phyloP scores from a whole-genome alignment of 2,113 vertebrate species.

The Podarcis muralis region DNA sequence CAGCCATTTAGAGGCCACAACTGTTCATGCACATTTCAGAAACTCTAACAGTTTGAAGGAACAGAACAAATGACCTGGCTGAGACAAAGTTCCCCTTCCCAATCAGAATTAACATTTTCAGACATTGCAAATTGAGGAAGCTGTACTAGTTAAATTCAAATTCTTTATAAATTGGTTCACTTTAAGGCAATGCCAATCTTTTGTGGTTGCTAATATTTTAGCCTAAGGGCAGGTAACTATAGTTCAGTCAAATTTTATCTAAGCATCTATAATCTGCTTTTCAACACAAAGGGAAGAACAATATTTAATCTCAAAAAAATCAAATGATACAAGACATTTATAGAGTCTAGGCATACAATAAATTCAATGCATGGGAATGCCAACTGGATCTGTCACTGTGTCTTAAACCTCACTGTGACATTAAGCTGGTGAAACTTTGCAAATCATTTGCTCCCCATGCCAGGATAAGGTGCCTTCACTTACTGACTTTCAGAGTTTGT shows the following conservation, averaged over 20 bases:
- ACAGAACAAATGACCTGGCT: slow-evolving; percentile 30
- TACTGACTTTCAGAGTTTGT: neutral
- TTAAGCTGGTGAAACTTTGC: neutral
- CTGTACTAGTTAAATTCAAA: neutral
- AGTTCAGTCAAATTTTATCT: neutral
- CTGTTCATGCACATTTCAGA: slow-evolving; percentile 41
- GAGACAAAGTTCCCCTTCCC: neutral
- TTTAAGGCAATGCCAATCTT: neutral
- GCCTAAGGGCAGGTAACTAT: neutral
- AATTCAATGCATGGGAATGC: neutral
- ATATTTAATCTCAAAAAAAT: no score
- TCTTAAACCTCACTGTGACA: neutral
- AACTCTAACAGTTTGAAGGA: slow-evolving; percentile 35
- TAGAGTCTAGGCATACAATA: neutral
- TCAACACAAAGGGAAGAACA: no score
- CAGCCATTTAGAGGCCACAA: slow-evolving; percentile 34
- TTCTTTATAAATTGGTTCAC: neutral
- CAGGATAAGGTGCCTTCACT: neutral
- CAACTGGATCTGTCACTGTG: neutral
- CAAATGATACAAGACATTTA: neutral
- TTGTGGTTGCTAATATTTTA: neutral
- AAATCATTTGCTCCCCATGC: neutral
- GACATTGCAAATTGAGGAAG: neutral
- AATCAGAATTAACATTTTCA: slow-evolving; percentile 9
- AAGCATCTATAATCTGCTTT: no score